A percentile compares a stretch with the other conserved stretches of the same genome.
Evolutionary conservation across 2,113 vertebrate species (phyloP).

Genomic region (Mobula birostris): DNA sequence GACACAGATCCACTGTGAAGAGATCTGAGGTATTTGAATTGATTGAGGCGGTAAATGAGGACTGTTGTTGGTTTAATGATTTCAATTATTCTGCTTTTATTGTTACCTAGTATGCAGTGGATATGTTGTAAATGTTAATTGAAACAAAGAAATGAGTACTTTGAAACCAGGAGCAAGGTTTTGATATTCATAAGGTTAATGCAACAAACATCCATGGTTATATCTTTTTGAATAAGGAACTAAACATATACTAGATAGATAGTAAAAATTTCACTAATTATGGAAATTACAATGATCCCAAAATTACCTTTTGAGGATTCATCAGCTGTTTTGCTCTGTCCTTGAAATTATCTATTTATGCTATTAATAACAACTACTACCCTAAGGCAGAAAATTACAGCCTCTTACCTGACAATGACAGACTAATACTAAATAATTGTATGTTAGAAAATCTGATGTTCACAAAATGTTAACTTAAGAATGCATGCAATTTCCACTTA

Average conservation of each 20-base stretch:
- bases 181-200: background rate
- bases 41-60: background rate
- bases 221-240: background rate
- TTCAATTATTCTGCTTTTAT: background rate
- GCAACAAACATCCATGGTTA: background rate
- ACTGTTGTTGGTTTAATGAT: background rate
- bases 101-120: background rate
- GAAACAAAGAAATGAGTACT: background rate
- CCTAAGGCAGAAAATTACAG: slow-evolving; percentile 21
- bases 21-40: background rate
- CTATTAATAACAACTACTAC: slow-evolving; percentile 34
- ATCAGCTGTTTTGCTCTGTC: background rate
- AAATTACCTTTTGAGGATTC: slow-evolving; percentile 3
- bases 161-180: background rate
- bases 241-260: background rate
- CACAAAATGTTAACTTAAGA: slow-evolving; percentile 27
- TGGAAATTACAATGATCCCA: slow-evolving; percentile 13
- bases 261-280: background rate
- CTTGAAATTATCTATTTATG: slow-evolving; percentile 29
- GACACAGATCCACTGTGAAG: background rate
- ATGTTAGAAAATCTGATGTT: slow-evolving; percentile 12
- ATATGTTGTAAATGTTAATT: background rate
- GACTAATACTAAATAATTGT: slow-evolving; percentile 35
- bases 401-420: slow-evolving; percentile 35
- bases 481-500: background rate